Conservation (phyloP, 2,797 vertebrate genomes). For the Hippocampus kuda region DNA sequence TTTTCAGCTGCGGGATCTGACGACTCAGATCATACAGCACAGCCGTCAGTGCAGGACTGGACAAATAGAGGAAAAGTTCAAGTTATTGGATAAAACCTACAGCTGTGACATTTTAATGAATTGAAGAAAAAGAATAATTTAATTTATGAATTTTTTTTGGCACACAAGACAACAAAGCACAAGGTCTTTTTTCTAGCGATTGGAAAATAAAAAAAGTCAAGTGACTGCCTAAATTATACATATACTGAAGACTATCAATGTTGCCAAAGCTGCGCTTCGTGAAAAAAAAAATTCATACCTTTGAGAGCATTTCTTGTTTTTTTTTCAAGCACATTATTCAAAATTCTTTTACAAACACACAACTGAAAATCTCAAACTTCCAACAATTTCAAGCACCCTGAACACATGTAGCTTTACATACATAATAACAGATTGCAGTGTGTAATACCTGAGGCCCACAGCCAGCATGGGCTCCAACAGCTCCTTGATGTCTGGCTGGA, state of each 20-base stretch:
- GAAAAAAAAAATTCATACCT: no score
- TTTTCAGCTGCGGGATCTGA: constrained; percentile 95
- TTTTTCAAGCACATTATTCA: not conserved
- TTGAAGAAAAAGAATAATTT: not conserved
- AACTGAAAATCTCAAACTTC: no score
- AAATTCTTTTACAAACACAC: not conserved
- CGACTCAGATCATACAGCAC: constrained; percentile 95
- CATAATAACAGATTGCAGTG: not conserved
- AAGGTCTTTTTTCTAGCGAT: no score
- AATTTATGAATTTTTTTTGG: not conserved
- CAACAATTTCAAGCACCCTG: not conserved
- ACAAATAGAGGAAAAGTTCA: not conserved
- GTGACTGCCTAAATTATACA: no score
- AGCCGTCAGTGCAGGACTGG: constrained; percentile 88
- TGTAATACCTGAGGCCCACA: constrained; percentile 84
- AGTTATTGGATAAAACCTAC: not conserved
- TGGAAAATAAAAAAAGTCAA: no score
- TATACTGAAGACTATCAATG: no score
- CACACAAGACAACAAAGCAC: not conserved
- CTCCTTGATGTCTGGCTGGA: constrained; percentile 97
- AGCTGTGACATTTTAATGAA: no score
- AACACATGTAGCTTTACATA: not conserved
- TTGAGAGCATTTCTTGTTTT: no score
- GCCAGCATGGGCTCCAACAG: constrained; percentile 96
- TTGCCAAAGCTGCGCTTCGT: no score